These are phyloP conservation scores for Drosophila lowei DNA, from an alignment of 1,140 invertebrate species.

Conservation along the genomic window DNA sequence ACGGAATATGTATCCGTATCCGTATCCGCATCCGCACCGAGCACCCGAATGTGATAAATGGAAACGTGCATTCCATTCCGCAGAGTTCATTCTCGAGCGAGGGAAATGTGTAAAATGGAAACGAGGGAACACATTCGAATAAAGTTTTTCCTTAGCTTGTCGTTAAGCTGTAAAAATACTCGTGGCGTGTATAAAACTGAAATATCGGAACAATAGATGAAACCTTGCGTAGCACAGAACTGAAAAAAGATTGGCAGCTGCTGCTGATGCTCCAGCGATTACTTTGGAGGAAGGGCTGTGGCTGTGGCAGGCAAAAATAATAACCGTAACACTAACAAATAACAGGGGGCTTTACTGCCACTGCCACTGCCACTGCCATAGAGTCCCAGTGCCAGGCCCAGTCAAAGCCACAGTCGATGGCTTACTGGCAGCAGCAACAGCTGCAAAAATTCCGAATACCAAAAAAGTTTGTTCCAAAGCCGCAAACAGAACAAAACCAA, in stretches of 20 bases:
- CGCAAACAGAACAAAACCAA: constrained; percentile 40
- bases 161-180: too few relatives aligned
- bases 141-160: not conserved
- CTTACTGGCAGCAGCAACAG: constrained; percentile 30
- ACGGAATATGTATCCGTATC: too few relatives aligned
- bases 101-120: not conserved
- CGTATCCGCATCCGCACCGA: too few relatives aligned
- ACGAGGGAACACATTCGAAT: not conserved
- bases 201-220: constrained; percentile 5
- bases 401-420: not conserved
- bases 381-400: too few relatives aligned
- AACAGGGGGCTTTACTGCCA: constrained; percentile 16
- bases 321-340: constrained; percentile 52
- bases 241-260: constrained; percentile 25
- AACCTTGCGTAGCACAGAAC: constrained; percentile 9
- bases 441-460: constrained; percentile 50
- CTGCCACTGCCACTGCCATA: not conserved
- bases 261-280: not conserved
- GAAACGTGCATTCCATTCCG: not conserved
- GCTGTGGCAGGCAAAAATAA: constrained; percentile 37
- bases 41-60: constrained; percentile 18
- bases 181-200: not conserved
- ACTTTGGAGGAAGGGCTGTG: constrained; percentile 1
- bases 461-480: constrained; percentile 47
- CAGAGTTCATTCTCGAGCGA: not conserved